Evolutionary conservation across 2,113 vertebrate species (phyloP).

Genomic region (pig (Sus scrofa)): DNA sequence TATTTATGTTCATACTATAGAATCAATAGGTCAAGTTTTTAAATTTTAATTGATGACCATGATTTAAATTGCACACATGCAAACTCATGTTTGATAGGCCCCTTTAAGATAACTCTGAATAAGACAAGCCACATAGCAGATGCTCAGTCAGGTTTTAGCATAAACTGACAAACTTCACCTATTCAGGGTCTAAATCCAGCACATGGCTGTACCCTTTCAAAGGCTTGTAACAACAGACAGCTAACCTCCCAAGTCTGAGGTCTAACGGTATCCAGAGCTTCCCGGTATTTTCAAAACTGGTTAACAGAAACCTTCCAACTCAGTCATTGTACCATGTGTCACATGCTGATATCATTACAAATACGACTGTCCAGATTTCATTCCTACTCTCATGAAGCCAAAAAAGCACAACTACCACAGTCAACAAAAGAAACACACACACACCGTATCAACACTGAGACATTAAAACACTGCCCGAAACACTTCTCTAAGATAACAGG

Average conservation of each 20-base stretch:
- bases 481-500: background rate
- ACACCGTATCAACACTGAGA: background rate
- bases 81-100: slow-evolving; percentile 48
- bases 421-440: background rate
- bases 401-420: background rate
- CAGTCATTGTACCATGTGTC: background rate
- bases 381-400: background rate
- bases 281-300: background rate
- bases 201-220: slow-evolving; percentile 14
- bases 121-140: slow-evolving; percentile 78
- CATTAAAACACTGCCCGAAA: background rate
- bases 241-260: background rate
- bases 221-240: background rate
- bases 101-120: slow-evolving; percentile 69
- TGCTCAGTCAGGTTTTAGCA: slow-evolving; percentile 77
- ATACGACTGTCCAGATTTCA: background rate
- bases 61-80: background rate
- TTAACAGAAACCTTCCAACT: slow-evolving; percentile 6
- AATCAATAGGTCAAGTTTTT: background rate
- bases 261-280: slow-evolving; percentile 46
- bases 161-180: slow-evolving; percentile 61
- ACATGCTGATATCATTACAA: background rate
- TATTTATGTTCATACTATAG: slow-evolving; percentile 31
- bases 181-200: slow-evolving; percentile 77
- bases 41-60: slow-evolving; percentile 36